Conservation (phyloP, 2,888 invertebrate species). For the Tridacna gigas region DNA sequence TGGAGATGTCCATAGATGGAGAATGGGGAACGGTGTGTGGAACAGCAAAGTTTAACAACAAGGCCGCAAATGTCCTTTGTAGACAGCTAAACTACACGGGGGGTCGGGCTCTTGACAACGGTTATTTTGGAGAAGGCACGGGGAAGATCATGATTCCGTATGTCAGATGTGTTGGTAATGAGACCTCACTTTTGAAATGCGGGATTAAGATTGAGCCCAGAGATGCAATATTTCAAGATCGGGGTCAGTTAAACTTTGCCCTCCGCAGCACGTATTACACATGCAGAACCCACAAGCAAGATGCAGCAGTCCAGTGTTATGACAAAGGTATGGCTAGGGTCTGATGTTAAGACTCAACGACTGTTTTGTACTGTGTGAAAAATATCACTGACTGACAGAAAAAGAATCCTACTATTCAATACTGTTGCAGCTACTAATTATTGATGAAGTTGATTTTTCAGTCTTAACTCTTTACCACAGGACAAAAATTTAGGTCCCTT, state of each 20-base stretch:
- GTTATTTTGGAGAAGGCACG: constrained; percentile 73
- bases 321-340: constrained; percentile 61
- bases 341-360: not conserved
- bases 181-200: constrained; percentile 74
- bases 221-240: constrained; percentile 51
- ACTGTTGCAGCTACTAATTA: too few species aligned
- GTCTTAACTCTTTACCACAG: not conserved
- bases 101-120: constrained; percentile 69
- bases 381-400: not conserved
- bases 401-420: not conserved
- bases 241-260: constrained; percentile 52
- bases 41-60: constrained; percentile 88
- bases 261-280: constrained; percentile 63
- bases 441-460: not conserved
- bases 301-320: constrained; percentile 73
- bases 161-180: constrained; percentile 76
- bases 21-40: constrained; percentile 91
- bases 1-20: constrained; percentile 90
- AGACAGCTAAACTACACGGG: constrained; percentile 71
- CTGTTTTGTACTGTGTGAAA: not conserved
- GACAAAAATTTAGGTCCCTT: too few species aligned
- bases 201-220: constrained; percentile 68
- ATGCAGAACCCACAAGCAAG: constrained; percentile 68
- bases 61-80: constrained; percentile 88
- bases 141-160: constrained; percentile 82